Conservation (phyloP, 53 echinoderm and acorn worm genomes). For the Echinarachnius parma region DNA sequence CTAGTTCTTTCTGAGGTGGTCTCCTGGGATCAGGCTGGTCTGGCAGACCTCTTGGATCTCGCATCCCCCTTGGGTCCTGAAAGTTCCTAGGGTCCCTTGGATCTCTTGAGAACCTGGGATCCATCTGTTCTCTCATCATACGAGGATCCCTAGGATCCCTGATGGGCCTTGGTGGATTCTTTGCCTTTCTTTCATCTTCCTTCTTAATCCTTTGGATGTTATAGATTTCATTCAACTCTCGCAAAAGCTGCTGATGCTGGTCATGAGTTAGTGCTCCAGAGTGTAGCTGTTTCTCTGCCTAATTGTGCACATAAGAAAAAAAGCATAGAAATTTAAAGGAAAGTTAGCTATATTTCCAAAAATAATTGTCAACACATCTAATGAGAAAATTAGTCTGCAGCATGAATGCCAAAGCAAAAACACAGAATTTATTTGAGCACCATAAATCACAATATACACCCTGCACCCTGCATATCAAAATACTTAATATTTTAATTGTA, state of each 20-base stretch:
- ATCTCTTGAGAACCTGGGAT: constrained; percentile 29
- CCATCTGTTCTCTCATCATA: neutral
- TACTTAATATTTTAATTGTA: too few relatives aligned
- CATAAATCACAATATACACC: too few relatives aligned
- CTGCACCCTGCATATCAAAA: too few relatives aligned
- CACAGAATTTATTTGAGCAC: too few relatives aligned
- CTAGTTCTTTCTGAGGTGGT: neutral
- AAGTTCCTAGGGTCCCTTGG: constrained; percentile 10
- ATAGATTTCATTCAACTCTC: constrained; percentile 74
- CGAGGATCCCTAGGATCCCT: constrained; percentile 10
- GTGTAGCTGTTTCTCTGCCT: constrained; percentile 92
- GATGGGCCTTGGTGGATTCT: neutral
- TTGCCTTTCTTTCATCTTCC: too few relatives aligned
- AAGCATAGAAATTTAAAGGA: too few relatives aligned
- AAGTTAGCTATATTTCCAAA: too few relatives aligned
- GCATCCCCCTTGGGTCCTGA: constrained; percentile 21
- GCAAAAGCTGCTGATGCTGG: constrained; percentile 82
- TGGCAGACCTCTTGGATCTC: neutral
- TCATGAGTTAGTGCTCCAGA: constrained; percentile 81
- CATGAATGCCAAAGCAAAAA: too few relatives aligned
- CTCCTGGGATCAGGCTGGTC: neutral
- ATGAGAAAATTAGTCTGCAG: too few relatives aligned
- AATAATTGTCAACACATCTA: too few relatives aligned
- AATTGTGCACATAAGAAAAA: too few relatives aligned
- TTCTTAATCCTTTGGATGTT: constrained; percentile 78